These are phyloP conservation scores for Cetonia aurata DNA, from an alignment of 2,888 invertebrate genomes.

Conservation along the genomic window DNA sequence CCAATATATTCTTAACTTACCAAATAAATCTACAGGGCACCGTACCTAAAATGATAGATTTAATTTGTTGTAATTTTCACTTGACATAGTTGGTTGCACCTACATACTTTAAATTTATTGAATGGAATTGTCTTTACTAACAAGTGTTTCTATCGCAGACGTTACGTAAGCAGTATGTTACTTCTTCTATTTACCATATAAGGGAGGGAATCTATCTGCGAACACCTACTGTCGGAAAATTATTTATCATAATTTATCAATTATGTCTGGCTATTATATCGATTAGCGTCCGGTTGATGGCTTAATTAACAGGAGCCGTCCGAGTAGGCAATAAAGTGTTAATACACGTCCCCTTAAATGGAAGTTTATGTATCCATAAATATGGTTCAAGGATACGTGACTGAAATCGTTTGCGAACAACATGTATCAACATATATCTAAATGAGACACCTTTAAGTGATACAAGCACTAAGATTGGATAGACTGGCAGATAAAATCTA, in stretches of 20 bases:
- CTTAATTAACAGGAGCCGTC: constrained; percentile 33
- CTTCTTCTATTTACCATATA: constrained; percentile 32
- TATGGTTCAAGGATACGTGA: constrained; percentile 34
- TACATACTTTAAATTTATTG: constrained; percentile 6
- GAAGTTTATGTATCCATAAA: constrained; percentile 35
- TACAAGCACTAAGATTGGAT: too few species aligned
- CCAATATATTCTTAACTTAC: too few species aligned
- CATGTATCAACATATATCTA: too few species aligned
- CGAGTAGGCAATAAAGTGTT: constrained; percentile 22
- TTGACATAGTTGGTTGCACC: not conserved
- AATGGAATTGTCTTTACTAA: not conserved
- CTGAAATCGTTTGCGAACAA: constrained; percentile 6
- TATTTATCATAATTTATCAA: constrained; percentile 40
- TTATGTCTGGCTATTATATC: constrained; percentile 28
- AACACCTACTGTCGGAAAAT: constrained; percentile 31
- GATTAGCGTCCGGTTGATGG: constrained; percentile 32
- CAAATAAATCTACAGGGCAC: too few species aligned
- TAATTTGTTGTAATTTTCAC: constrained; percentile 20
- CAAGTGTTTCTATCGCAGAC: not conserved
- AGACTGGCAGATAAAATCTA: too few species aligned
- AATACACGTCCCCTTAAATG: constrained; percentile 32
- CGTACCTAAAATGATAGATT: not conserved
- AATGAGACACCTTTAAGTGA: too few species aligned
- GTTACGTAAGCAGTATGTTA: constrained; percentile 11
- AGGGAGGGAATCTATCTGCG: constrained; percentile 29